These are phyloP conservation scores for Pseudopleuronectes americanus DNA, from an alignment of 2,797 vertebrate species.

Conservation along the genomic window DNA sequence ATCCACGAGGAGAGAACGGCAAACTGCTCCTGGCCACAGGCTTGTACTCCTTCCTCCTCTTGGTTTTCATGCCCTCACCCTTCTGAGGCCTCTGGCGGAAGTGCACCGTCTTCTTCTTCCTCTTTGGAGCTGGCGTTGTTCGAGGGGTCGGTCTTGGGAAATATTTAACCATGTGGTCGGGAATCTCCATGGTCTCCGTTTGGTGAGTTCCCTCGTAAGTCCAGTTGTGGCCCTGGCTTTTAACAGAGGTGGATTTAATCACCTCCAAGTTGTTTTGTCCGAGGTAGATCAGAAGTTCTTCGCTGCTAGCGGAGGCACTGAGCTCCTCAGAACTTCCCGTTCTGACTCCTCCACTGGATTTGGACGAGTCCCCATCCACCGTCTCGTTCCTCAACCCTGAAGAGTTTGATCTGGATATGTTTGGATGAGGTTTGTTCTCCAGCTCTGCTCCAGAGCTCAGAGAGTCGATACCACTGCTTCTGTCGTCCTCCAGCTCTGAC, in stretches of 20 bases:
- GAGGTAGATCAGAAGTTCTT: slow-evolving; percentile 82
- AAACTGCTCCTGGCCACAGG: slow-evolving; percentile 60
- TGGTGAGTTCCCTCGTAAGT: slow-evolving; percentile 77
- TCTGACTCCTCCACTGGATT: neutral
- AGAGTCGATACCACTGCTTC: slow-evolving; percentile 24
- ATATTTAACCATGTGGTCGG: slow-evolving; percentile 80
- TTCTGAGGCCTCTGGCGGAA: slow-evolving; percentile 63
- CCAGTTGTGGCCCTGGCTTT: slow-evolving; percentile 75
- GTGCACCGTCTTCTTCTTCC: slow-evolving; percentile 60
- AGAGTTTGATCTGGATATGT: slow-evolving; percentile 21
- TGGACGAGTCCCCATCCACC: neutral
- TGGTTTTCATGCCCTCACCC: slow-evolving; percentile 81
- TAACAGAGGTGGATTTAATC: slow-evolving; percentile 76
- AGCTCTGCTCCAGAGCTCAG: neutral
- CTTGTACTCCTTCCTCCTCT: slow-evolving; percentile 77
- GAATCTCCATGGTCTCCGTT: slow-evolving; percentile 60
- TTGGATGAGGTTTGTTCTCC: slow-evolving; percentile 6
- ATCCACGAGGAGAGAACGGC: slow-evolving; percentile 74
- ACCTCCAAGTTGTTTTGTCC: slow-evolving; percentile 68
- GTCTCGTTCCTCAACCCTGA: slow-evolving; percentile 19
- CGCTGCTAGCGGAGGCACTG: slow-evolving; percentile 43
- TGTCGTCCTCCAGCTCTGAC: slow-evolving; percentile 19
- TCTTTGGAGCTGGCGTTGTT: slow-evolving; percentile 45
- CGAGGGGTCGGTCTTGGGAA: slow-evolving; percentile 46
- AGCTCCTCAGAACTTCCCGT: slow-evolving; percentile 33